Conservation (phyloP, 1,140 invertebrate species). For the Listronotus oregonensis region DNA sequence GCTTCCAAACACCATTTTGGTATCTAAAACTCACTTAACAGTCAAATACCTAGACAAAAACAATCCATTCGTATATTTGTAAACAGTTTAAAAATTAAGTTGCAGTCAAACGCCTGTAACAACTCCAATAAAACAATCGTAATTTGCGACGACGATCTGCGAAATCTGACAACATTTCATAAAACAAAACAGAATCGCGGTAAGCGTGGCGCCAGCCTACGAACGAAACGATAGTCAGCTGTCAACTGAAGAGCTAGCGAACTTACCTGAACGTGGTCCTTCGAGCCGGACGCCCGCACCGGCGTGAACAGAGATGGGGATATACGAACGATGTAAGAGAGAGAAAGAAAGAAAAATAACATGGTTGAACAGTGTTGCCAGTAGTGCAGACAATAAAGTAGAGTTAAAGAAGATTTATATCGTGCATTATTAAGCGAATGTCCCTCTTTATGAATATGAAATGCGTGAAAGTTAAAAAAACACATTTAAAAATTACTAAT, state of each 20-base stretch:
- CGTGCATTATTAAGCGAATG: too few relatives aligned
- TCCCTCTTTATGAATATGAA: too few relatives aligned
- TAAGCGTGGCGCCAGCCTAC: not conserved
- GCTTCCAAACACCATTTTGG: slow-evolving; percentile 65
- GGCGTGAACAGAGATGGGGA: not conserved
- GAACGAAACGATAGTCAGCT: slow-evolving; percentile 36
- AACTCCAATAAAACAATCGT: slow-evolving; percentile 12
- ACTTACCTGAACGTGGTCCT: slow-evolving; percentile 30
- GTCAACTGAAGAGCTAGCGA: slow-evolving; percentile 38
- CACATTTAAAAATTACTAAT: too few relatives aligned
- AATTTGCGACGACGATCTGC: slow-evolving; percentile 1
- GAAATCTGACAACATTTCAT: slow-evolving; percentile 25
- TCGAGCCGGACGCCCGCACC: slow-evolving; percentile 36
- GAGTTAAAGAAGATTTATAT: not conserved
- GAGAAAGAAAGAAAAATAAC: slow-evolving; percentile 1
- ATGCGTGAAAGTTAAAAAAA: too few relatives aligned
- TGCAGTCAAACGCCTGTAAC: slow-evolving; percentile 12
- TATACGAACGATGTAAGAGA: not conserved
- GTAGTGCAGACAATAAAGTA: too few relatives aligned
- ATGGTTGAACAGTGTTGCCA: slow-evolving; percentile 3
- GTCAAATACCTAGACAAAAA: not conserved
- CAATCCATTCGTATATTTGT: slow-evolving; percentile 1
- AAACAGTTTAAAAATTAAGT: slow-evolving; percentile 9
- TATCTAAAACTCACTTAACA: not conserved
- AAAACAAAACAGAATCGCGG: not conserved